These are phyloP conservation scores for Rhinogobio ventralis DNA, from an alignment of 2,797 vertebrate species.

Conservation along the genomic window DNA sequence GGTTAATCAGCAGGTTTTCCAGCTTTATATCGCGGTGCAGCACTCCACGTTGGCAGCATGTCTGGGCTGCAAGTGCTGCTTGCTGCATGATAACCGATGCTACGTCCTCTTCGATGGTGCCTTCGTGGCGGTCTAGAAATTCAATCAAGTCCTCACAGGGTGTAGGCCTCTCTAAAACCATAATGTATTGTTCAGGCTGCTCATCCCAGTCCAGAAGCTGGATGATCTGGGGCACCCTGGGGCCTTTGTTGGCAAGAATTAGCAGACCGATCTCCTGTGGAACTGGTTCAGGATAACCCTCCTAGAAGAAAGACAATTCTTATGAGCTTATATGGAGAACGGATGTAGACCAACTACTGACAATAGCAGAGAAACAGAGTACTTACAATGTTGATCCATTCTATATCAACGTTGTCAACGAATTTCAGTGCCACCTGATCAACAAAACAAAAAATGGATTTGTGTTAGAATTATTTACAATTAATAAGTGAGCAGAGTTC, in stretches of 20 bases:
- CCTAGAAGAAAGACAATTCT: background rate
- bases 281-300: background rate
- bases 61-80: background rate
- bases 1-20: too few species aligned
- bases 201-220: background rate
- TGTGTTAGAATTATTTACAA: background rate
- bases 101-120: background rate
- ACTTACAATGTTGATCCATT: background rate
- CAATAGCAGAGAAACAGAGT: background rate
- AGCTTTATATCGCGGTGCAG: background rate
- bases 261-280: background rate
- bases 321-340: background rate
- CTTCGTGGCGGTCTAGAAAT: background rate
- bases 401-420: background rate
- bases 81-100: background rate
- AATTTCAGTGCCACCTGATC: constrained; percentile 1
- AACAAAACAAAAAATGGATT: background rate
- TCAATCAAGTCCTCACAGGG: background rate
- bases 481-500: background rate
- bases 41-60: background rate
- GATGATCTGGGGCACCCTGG: background rate
- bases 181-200: too few species aligned
- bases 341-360: background rate
- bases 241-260: background rate
- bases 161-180: background rate